Conservation (phyloP, 2,113 vertebrate species). For the Podarcis raffonei region DNA sequence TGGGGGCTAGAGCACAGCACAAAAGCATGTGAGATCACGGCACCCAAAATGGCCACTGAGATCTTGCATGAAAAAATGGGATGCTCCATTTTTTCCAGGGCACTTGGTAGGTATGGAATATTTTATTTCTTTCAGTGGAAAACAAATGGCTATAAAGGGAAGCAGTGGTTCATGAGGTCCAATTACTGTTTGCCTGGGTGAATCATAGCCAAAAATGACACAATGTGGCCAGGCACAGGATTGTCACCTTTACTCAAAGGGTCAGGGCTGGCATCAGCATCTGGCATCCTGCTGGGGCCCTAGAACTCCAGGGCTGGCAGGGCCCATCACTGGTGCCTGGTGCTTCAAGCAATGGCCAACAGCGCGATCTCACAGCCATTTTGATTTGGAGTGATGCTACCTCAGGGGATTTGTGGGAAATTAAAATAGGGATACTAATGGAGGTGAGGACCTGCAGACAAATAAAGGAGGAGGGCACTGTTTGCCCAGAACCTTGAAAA, state of each 20-base stretch:
- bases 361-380: neutral
- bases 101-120: no score
- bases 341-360: neutral
- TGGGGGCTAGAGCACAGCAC: no score
- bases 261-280: neutral
- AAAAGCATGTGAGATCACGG: no score
- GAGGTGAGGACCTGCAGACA: neutral
- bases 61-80: no score
- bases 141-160: neutral
- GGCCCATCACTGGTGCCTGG: neutral
- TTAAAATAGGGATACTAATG: neutral
- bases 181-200: neutral
- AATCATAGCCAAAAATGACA: neutral
- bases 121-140: neutral
- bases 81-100: no score
- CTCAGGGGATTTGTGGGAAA: neutral
- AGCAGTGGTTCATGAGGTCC: neutral
- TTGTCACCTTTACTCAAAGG: neutral
- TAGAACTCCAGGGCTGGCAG: neutral
- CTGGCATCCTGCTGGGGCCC: neutral
- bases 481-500: neutral
- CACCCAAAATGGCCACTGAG: no score
- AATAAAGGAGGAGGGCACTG: no score
- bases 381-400: neutral
- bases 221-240: neutral